Percentiles rank a stretch among this genome's conserved stretches.
These are phyloP conservation scores for Rotaria sp. DNA, from an alignment of 2,888 invertebrate species.

Conservation along the genomic window DNA sequence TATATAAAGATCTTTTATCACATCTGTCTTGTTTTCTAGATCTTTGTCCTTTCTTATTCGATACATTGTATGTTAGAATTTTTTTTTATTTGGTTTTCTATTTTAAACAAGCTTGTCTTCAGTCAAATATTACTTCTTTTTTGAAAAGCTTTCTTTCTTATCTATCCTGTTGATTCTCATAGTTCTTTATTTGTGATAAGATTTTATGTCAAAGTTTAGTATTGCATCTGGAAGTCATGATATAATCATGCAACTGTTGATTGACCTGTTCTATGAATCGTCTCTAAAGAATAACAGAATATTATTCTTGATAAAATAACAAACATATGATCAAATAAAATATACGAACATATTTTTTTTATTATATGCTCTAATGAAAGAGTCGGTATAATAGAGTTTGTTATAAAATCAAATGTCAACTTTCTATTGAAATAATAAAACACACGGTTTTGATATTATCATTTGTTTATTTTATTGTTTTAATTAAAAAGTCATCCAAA, in stretches of 20 bases:
- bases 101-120: too few relatives aligned
- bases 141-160: too few relatives aligned
- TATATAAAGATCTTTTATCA: neutral
- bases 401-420: too few relatives aligned
- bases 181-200: too few relatives aligned
- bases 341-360: neutral
- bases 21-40: neutral
- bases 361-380: neutral
- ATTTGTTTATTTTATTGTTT: neutral
- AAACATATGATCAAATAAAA: neutral
- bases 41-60: neutral
- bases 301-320: neutral
- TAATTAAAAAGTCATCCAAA: too few relatives aligned
- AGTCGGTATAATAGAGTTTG: too few relatives aligned
- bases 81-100: too few relatives aligned
- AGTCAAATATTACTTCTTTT: too few relatives aligned
- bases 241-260: neutral
- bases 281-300: neutral
- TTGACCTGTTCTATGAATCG: neutral
- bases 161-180: too few relatives aligned
- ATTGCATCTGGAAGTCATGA: too few relatives aligned
- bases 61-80: neutral
- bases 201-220: too few relatives aligned
- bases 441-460: neutral
- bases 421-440: neutral